Base-by-base conservation (phyloP, 1,140 invertebrate species). In the Drosophila pseudoobscura region DNA sequence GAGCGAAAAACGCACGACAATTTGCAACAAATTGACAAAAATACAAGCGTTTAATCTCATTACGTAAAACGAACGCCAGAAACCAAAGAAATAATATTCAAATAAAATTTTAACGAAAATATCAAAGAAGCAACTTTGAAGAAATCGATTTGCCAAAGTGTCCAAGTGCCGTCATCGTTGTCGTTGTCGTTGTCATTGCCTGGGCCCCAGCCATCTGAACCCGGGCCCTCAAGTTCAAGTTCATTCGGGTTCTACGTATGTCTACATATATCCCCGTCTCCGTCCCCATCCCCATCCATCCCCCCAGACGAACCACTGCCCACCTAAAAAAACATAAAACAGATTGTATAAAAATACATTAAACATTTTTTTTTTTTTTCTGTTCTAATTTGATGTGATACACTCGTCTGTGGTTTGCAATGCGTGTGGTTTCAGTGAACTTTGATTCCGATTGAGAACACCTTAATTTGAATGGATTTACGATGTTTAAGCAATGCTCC, bases 1-100 rank as follows among this genome's bases (percentile, higher is more conserved):
- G 39, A 50, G 66, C 49, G 64, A 73, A 62, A 75, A 71, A 75
- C 44, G 65, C 60, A 73, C 64, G 63, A 88, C 83, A 88, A 87
- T 87, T 88, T 88, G 82, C 83, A 87, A 88, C 78, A 87, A 88
- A 88, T 88, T 87, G 75, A 79, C 78, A 83, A 83, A 88, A 76
- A 87, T 88, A 79, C 84, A 77, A 60, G 68, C 83, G 63, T 88
- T 87, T 87, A 87, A 88, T 89, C 64, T 70, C 83, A 87, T 87
- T 87, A 87, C 83, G 83, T 87, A 87, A 87, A 87, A 68, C 83
- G 44, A 5, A 26, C 24, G 24, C 47, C 53, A 41, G 29, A 68
- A 45, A 59, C 66, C 47, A 58, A 68, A 63, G 59, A 57, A 47
- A 52, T 62, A 51, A 43, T 64, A 41, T 26, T 7, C 13, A 62